A percentile compares a stretch with the other conserved stretches of the same genome.
phyloP scores from a whole-genome alignment of 2,113 vertebrate species.

The Trochalopteron elliotii region DNA sequence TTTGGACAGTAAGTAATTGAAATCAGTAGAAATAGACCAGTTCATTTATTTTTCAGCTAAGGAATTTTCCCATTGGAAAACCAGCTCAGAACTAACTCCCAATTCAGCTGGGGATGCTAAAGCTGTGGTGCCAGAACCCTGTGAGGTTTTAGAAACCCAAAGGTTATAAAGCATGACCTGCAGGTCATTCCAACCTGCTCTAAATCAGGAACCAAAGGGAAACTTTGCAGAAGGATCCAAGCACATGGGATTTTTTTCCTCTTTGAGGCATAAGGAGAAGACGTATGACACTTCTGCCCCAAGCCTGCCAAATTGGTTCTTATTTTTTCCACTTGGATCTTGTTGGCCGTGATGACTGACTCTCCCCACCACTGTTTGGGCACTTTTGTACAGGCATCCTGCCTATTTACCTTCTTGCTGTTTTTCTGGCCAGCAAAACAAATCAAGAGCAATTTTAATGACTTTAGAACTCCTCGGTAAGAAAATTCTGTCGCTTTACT shows the following conservation, averaged over 20 bases:
- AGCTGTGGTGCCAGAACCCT: neutral
- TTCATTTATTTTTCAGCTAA: neutral
- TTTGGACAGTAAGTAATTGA: neutral
- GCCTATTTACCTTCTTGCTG: neutral
- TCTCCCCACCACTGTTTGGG: neutral
- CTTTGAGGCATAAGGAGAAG: neutral
- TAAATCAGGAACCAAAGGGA: neutral
- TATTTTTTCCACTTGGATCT: neutral
- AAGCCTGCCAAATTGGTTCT: neutral
- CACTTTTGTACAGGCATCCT: neutral
- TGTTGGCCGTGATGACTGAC: neutral
- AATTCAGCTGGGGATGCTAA: accelerated
- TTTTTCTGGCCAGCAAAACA: neutral
- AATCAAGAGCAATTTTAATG: neutral
- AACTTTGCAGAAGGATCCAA: neutral
- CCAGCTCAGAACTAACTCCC: neutral
- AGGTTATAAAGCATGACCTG: neutral
- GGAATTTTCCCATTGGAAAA: neutral
- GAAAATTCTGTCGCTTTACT: neutral
- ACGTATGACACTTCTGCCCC: neutral
- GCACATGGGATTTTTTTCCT: neutral
- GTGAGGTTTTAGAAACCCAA: neutral
- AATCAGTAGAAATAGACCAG: neutral
- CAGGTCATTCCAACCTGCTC: accelerated
- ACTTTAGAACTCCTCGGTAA: neutral